Base-by-base conservation (phyloP, 2,888 invertebrate species). In the Villa cingulata region DNA sequence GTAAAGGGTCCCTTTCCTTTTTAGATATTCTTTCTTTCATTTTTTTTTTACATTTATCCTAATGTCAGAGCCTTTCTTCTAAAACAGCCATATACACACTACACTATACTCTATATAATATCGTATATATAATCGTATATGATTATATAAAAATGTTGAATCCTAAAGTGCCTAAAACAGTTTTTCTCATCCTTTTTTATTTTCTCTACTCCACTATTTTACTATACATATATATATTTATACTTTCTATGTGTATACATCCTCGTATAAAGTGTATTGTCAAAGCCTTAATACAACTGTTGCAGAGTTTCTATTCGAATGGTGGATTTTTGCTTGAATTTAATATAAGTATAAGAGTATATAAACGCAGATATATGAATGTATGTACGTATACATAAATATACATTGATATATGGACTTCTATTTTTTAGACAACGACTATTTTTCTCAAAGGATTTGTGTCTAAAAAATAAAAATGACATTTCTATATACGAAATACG, bases 371-470 rank as follows among this genome's bases (percentile, higher is more conserved):
- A 6, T 23, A 6, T 23, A 23, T 17, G 36, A 19, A 37, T 17
- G 5, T 27, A 40, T 27, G 12, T 19, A 29, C 45, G 32, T 45
- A 40, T n/a, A n/a, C n/a, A n/a, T n/a, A n/a, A n/a, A n/a, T n/a
- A n/a, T n/a, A n/a, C n/a, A n/a, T n/a, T n/a, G n/a, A n/a, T n/a
- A 40, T 45, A 40, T 45, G 34, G 40, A 46, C 37, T 46, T 40
- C 17, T 39, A 32, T 45, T 20, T 46, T 46, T 46, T 46, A 20
- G 23, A 46, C 41, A 41, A 19, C 4, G 39, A 41, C 46, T 46
- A 46, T 46, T 46, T 46, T 46, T 46, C 41, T 41, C 41, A 23
- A 36, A 41, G 46, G 46, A 46, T 46, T 46, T 46, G 36, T 46
- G 46, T 41, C 46, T 41, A 36, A 40, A n/a, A n/a, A n/a, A n/a